These are phyloP conservation scores for Nilaparvata lugens DNA, from an alignment of 1,140 invertebrate species.

Conservation along the genomic window DNA sequence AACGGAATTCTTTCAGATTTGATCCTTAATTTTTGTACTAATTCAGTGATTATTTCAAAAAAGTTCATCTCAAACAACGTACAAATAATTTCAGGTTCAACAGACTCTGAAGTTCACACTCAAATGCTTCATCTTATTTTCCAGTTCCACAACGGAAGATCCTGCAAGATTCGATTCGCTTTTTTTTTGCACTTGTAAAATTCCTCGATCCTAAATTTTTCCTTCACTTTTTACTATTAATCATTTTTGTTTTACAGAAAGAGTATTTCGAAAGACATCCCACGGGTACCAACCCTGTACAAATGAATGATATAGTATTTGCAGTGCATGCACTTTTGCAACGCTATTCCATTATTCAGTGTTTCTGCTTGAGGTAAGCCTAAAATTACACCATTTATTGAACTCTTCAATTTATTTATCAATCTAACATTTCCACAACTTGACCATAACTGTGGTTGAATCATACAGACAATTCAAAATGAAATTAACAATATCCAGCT, in stretches of 20 bases:
- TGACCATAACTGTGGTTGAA: no score
- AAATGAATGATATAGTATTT: conserved; percentile 95
- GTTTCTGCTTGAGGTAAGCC: conserved; percentile 78
- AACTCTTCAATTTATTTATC: no score
- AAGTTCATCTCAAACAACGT: background rate
- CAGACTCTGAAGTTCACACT: background rate
- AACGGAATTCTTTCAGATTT: background rate
- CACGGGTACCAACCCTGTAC: conserved; percentile 83
- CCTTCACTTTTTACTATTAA: conserved; percentile 3
- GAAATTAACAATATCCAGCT: no score
- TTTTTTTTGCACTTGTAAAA: background rate
- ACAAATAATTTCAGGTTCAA: background rate
- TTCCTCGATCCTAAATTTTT: background rate
- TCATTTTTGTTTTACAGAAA: conserved; percentile 48
- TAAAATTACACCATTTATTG: conserved; percentile 18
- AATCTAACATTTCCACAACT: no score
- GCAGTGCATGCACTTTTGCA: conserved; percentile 83
- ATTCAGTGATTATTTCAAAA: no score
- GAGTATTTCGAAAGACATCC: conserved; percentile 77
- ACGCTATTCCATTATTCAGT: conserved; percentile 79
- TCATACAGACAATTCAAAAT: no score
- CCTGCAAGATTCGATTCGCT: background rate
- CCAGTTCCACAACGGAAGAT: background rate
- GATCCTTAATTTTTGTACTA: background rate
- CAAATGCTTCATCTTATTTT: background rate